A percentile compares a stretch with the other conserved stretches of the same genome.
Evolutionary conservation across 2,113 vertebrate genomes (phyloP).

Genomic region (Dolichallabes microphthalmus): DNA sequence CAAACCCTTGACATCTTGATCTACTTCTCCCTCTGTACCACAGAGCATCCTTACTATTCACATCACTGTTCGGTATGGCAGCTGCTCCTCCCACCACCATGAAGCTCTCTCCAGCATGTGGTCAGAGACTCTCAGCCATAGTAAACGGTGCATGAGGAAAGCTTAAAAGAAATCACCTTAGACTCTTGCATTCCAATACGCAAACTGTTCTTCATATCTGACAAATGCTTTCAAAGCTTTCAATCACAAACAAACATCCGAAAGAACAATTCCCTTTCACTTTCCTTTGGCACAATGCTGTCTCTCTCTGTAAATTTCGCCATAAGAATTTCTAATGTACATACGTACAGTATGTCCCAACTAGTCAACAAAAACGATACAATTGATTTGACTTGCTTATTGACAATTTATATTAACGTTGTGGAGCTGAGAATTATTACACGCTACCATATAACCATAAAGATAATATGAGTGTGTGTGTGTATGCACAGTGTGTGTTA

Average conservation of each 20-base stretch:
- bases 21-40: neutral
- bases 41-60: neutral
- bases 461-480: neutral
- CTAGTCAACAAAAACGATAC: too few relatives aligned
- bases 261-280: neutral
- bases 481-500: conserved; percentile 27
- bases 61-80: neutral
- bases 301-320: neutral
- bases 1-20: neutral
- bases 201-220: neutral
- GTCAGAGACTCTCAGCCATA: neutral
- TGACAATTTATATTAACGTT: neutral
- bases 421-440: neutral
- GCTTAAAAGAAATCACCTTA: neutral
- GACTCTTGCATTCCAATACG: neutral
- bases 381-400: neutral
- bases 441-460: neutral
- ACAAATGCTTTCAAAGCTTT: neutral
- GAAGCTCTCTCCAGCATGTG: neutral
- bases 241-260: neutral
- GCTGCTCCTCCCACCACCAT: neutral
- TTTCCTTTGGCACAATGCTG: neutral
- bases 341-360: neutral
- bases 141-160: neutral
- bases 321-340: neutral